Base-by-base conservation (phyloP, 2,888 invertebrate genomes). In the Idaea straminata region DNA sequence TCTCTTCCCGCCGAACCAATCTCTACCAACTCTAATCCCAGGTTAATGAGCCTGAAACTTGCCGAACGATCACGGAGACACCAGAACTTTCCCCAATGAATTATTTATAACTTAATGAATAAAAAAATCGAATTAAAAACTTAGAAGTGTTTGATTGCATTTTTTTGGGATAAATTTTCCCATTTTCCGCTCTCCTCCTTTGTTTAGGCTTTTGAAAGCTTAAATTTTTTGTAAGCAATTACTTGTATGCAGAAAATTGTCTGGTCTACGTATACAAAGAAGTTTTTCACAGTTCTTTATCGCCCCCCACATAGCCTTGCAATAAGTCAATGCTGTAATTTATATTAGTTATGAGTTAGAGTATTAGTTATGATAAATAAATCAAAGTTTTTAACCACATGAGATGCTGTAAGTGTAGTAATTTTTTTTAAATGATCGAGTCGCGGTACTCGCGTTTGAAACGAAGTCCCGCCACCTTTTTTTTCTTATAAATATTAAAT, bases 1-100 rank as follows among this genome's bases (percentile, higher is more conserved):
- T 3, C 4, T 47, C 47, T 7, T 47, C 47, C 47, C 47, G 47
- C 47, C 47, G 73, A n/a, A 35, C 5, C 61, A 74, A 4, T 72
- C 70, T 61, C 71, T 69, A 15, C 66, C 69, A 0, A 63, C 66
- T 2, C 16, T 10, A 13, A 70, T 73, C 47, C 73, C 72, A 13
- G 7, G n/a, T 38, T 72, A 71, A n/a, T 47, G 47, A 47, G 47
- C 47, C 47, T 13, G 47, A 47, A 47, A 47, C 47, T 47, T 47
- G 47, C 47, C 47, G 47, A 47, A 47, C 47, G 47, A 7, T 34
- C 47, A 25, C 47, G 47, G 47, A 47, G 47, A 47, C 47, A 47
- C 47, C 47, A 5, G 47, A 47, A 47, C 10, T 47, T 47, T 47
- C 47, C 47, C 47, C 7, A 47, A 47, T 47, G 47, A 47, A 47